Evolutionary conservation across 2,797 vertebrate genomes (phyloP).

Genomic region (Lates japonicus): DNA sequence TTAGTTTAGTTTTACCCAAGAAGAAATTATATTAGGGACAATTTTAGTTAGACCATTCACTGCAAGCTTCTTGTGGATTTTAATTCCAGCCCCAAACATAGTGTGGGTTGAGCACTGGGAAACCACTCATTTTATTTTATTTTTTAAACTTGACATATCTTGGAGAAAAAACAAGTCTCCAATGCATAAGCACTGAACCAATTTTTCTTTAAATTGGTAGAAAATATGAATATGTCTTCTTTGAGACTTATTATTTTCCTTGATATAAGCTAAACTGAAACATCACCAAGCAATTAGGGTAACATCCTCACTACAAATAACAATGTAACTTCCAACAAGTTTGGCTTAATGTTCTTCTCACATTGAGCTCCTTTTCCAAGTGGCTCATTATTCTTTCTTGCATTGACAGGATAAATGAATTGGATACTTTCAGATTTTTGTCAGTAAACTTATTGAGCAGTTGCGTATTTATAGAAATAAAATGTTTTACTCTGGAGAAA

Average conservation of each 20-base stretch:
- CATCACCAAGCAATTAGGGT: conserved; percentile 3
- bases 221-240: not conserved
- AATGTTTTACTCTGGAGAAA: conserved; percentile 65
- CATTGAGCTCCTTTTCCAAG: conserved; percentile 22
- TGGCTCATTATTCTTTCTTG: conserved; percentile 41
- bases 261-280: not conserved
- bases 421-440: conserved; percentile 25
- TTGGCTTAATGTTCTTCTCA: conserved; percentile 5
- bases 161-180: too few species aligned
- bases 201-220: not conserved
- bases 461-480: conserved; percentile 58
- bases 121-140: not conserved
- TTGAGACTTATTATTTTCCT: not conserved
- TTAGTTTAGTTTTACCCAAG: conserved; percentile 12
- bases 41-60: too few species aligned
- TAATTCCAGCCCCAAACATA: too few species aligned
- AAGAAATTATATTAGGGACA: not conserved
- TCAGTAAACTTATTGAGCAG: conserved; percentile 40
- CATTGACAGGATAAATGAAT: conserved; percentile 45
- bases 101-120: too few species aligned
- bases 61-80: too few species aligned
- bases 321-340: not conserved
- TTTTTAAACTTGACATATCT: not conserved
- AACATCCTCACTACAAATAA: not conserved
- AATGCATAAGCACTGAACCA: not conserved